Percentiles rank a stretch among this genome's conserved stretches.
Conservation (phyloP, 1,140 invertebrate species). For the Drosophila varians region DNA sequence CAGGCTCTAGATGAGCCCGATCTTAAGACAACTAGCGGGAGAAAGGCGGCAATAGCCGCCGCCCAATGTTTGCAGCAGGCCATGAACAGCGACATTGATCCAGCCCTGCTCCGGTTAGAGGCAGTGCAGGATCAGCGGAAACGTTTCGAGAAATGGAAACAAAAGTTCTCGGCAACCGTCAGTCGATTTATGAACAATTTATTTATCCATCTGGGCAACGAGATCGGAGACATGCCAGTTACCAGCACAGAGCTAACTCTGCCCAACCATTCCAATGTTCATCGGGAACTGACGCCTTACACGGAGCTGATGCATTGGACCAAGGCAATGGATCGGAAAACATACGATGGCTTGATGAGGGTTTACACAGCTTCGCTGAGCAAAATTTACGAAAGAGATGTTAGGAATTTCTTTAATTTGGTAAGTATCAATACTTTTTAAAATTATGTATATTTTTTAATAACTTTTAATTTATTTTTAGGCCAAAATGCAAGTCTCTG, state of each 20-base stretch:
- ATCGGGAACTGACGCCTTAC: conserved; percentile 92
- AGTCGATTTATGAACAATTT: conserved; percentile 95
- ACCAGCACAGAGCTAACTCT: conserved; percentile 87
- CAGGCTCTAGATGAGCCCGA: conserved; percentile 90
- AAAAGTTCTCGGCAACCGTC: conserved; percentile 93
- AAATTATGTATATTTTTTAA: not conserved
- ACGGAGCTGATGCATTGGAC: conserved; percentile 96
- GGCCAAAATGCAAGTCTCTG: conserved; percentile 85
- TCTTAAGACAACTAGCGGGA: conserved; percentile 89
- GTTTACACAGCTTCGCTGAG: conserved; percentile 91
- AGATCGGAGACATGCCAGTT: conserved; percentile 83
- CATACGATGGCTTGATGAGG: conserved; percentile 91
- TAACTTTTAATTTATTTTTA: conserved; percentile 4
- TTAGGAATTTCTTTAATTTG: conserved; percentile 91
- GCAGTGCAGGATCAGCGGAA: conserved; percentile 95
- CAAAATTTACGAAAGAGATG: conserved; percentile 93
- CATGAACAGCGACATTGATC: conserved; percentile 89
- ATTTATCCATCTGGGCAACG: conserved; percentile 94
- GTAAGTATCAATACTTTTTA: conserved; percentile 24
- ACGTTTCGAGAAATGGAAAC: conserved; percentile 92
- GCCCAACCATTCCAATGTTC: conserved; percentile 90
- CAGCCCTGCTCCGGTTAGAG: conserved; percentile 87
- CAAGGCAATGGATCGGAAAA: conserved; percentile 92
- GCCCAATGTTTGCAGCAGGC: conserved; percentile 92
- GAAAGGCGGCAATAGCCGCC: conserved; percentile 91